Conservation (phyloP, 2,888 invertebrate genomes). For the Rosalia funebris region DNA sequence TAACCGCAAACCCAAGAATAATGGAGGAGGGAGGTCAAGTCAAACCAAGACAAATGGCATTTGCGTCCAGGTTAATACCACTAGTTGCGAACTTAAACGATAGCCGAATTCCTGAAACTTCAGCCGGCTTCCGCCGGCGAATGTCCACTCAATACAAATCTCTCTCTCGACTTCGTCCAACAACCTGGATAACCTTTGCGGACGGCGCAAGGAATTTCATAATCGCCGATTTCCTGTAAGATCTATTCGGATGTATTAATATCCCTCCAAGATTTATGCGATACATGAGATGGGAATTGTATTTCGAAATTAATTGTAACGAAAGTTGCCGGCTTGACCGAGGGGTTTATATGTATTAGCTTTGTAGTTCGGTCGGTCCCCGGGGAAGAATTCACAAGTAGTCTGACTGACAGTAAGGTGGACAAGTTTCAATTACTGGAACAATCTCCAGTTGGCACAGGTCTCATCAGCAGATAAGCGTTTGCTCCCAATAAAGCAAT, state of each 20-base stretch:
- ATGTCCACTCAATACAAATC: constrained; percentile 52
- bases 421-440: constrained; percentile 3
- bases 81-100: constrained; percentile 62
- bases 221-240: constrained; percentile 42
- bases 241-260: constrained; percentile 43
- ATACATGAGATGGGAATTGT: constrained; percentile 39
- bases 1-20: constrained; percentile 63
- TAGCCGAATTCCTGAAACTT: constrained; percentile 59
- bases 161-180: constrained; percentile 28
- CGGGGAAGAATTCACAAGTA: neutral
- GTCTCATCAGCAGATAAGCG: neutral
- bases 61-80: constrained; percentile 63
- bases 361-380: constrained; percentile 3
- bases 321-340: constrained; percentile 25
- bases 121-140: constrained; percentile 2
- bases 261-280: constrained; percentile 44
- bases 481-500: too few relatives aligned
- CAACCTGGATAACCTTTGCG: constrained; percentile 49
- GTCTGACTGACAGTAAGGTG: neutral
- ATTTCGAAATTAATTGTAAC: constrained; percentile 24
- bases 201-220: constrained; percentile 56
- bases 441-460: neutral
- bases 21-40: constrained; percentile 60
- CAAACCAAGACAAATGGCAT: constrained; percentile 65
- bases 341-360: constrained; percentile 21